Evolutionary conservation across 2,888 invertebrate species (phyloP), one percentile per base, ranked within the genome.

Genomic region (Mimumesa dahlbomi): DNA sequence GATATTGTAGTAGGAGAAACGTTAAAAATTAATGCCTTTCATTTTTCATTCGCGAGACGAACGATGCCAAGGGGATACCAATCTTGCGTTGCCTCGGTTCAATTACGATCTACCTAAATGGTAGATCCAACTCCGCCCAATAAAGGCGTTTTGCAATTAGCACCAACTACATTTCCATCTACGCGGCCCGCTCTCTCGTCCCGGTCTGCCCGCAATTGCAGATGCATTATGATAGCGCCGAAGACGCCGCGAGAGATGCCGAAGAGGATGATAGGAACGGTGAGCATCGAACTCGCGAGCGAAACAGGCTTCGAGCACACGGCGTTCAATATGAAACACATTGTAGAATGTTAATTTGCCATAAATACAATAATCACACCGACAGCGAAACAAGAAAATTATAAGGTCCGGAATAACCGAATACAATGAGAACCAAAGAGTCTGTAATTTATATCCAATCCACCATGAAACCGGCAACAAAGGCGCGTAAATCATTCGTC

Each of bases 61-160:
- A 68, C 61, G 61, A 70, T 61, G 52, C 34, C 68, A 16, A 43
- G 22, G 46, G 52, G 61, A 57, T 70, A 68, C 61, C 69, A 67
- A 67, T 67, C 67, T 11, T 34, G 16, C 16, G 31, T 31, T 46
- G 34, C 34, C 22, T 13, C 40, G 42, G 61, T 34, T 65, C 67
- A 76, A 78, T 78, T 63, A 71, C 62, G 69, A 66, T 75, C 65
- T 52, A 57, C 59, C 72, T 65, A 61, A 75, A 73, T 70, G 70
- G 64, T 56, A 58, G 57, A 77, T 71, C 66, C 63, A 61, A 36
- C 43, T 43, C 45, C 46, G 70, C 36, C 43, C 65, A 65, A 66
- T 74, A 65, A 70, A 59, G 57, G 65, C 56, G 66, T 68, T 64
- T 56, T 46, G 70, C 70, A 73, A 77, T 77, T 77, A 75, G 61